Evolutionary conservation across 2,113 vertebrate genomes (phyloP).

Genomic region (Amazona vittata): DNA sequence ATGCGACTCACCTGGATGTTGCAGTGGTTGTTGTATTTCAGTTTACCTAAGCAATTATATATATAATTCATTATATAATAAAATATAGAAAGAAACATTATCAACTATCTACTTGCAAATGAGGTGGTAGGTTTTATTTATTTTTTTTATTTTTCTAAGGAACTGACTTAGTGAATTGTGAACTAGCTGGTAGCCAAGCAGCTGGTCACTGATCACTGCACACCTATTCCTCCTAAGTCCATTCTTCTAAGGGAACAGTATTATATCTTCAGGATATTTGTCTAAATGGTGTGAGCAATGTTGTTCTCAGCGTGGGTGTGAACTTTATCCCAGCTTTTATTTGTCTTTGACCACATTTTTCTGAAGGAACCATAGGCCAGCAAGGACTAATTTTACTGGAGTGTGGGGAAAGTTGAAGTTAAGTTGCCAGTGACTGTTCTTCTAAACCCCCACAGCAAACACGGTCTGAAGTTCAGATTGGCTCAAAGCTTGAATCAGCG

Average conservation of each 20-base stretch:
- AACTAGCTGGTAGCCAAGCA: not conserved
- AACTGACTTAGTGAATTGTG: not conserved
- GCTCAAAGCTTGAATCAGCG: not conserved
- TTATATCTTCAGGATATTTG: not conserved
- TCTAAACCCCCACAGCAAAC: not conserved
- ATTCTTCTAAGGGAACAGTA: not conserved
- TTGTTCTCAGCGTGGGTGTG: not conserved
- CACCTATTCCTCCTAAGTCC: not conserved
- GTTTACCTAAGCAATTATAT: not conserved
- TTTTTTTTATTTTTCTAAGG: not conserved
- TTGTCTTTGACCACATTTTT: not conserved
- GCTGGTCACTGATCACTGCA: not conserved
- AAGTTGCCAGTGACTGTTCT: not conserved
- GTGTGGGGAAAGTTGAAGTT: not conserved
- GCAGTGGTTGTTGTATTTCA: not conserved
- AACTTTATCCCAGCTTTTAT: not conserved
- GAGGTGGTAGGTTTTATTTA: fast-evolving
- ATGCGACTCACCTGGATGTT: not conserved
- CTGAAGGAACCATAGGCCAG: not conserved
- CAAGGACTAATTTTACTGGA: not conserved
- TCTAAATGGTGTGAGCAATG: not conserved
- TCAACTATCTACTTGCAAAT: not conserved
- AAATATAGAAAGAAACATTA: not conserved
- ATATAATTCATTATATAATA: not conserved
- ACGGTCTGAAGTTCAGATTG: not conserved